phyloP scores from a whole-genome alignment of 2,888 invertebrate species.

The Shargacucullia verbasci region DNA sequence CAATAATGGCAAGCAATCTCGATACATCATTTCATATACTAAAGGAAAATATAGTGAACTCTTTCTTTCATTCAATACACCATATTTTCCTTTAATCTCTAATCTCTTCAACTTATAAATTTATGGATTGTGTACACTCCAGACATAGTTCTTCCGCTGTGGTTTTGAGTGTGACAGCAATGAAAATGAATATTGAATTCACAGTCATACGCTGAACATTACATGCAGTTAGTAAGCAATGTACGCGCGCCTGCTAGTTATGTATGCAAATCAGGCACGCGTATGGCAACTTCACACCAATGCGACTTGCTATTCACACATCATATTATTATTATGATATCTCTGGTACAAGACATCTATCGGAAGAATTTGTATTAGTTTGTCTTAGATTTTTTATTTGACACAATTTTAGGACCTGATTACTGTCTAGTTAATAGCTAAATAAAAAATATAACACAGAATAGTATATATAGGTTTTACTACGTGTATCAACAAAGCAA shows the following conservation, averaged over 20 bases:
- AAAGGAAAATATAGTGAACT: no score
- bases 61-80: conserved; percentile 16
- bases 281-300: conserved; percentile 59
- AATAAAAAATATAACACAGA: no score
- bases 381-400: conserved; percentile 8
- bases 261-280: conserved; percentile 73
- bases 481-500: no score
- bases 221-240: conserved; percentile 61
- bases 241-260: conserved; percentile 64
- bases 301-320: conserved; percentile 57
- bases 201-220: conserved; percentile 50
- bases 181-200: conserved; percentile 50
- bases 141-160: conserved; percentile 38
- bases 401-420: no score
- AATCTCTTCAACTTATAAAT: conserved; percentile 24
- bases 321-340: conserved; percentile 49
- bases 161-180: conserved; percentile 37
- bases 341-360: conserved; percentile 34
- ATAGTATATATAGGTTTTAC: no score
- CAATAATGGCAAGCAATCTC: no score
- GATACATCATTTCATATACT: no score
- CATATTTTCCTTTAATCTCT: conserved; percentile 14
- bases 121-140: conserved; percentile 21
- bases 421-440: no score
- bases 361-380: conserved; percentile 15